Base-by-base conservation (phyloP, 2,113 vertebrate genomes). In the Octodon degus region DNA sequence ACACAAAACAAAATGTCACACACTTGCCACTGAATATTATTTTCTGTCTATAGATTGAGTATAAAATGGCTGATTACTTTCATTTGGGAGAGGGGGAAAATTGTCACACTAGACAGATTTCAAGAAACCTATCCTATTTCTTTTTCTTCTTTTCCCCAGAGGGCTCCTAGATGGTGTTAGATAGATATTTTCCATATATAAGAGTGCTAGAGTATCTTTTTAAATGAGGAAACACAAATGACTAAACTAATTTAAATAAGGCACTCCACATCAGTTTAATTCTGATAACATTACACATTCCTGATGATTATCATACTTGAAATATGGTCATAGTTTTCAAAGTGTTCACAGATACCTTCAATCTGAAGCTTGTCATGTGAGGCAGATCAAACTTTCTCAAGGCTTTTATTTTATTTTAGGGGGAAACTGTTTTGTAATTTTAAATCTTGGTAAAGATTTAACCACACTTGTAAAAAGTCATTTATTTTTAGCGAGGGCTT, bases 21-120 rank as follows among this genome's bases (percentile, higher is more conserved):
- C 50, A 50, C 50, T 50, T 92, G 85, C 90, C 96, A 30, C 65
- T 82, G 91, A 92, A 84, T 76, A 80, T 93, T 94, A 96, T 65
- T 97, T 97, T 97, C 86, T 97, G 89, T 13, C n/a, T 93, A 92
- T 87, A 89, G 94, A 94, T 83, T 86, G 95, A 97, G 94, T 86
- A 91, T 86, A 96, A 97, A 92, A 72, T 53, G 79, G 98, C 97
- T 93, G 1, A 93, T 93, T 97, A 90, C 30, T 80, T 97, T 97
- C 32, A 86, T 62, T 96, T 92, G 24, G 89, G 90, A 98, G 95
- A 77, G 89, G 97, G 83, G 90, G 89, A 92, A 65, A 84, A 96
- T 89, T 89, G 86, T 97, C 93, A 96, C 34, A 92, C 77, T 3
- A 43, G 91, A 94, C 25, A 95, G 94, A 97, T 97, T 97, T 89